Percentiles rank a stretch among this genome's conserved stretches.
These are phyloP conservation scores for Camptogramma bilineatum DNA, from an alignment of 2,888 invertebrate species.

Conservation along the genomic window DNA sequence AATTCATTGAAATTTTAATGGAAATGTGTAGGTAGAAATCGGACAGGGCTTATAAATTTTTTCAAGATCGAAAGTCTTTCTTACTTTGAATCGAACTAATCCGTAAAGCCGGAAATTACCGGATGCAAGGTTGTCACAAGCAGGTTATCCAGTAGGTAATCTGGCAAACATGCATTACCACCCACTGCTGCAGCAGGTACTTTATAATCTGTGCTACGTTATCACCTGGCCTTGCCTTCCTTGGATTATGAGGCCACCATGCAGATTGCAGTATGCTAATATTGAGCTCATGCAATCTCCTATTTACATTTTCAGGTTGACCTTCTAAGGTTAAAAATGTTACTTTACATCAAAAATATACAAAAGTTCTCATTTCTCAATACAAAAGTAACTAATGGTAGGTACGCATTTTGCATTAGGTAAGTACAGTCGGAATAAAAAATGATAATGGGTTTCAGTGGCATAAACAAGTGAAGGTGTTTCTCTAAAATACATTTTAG, in stretches of 20 bases:
- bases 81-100: conserved; percentile 31
- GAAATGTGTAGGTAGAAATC: background rate
- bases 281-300: conserved; percentile 8
- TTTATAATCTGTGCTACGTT: conserved; percentile 28
- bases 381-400: too few species aligned
- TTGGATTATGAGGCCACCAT: conserved; percentile 29
- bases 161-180: conserved; percentile 36
- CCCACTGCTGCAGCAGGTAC: conserved; percentile 23
- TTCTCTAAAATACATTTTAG: background rate
- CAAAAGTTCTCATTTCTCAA: too few species aligned
- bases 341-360: background rate
- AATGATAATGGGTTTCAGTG: too few species aligned
- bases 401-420: too few species aligned
- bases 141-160: conserved; percentile 35
- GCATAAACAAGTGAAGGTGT: background rate
- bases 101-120: conserved; percentile 33
- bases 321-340: background rate
- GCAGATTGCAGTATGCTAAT: conserved; percentile 20
- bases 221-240: conserved; percentile 27
- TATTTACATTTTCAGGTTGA: background rate
- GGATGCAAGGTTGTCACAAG: conserved; percentile 30
- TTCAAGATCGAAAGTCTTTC: conserved; percentile 21
- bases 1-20: conserved; percentile 10
- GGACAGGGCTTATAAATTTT: background rate
- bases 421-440: too few species aligned